Conservation (phyloP, 2,888 invertebrate genomes). For the Leucoma salicis region DNA sequence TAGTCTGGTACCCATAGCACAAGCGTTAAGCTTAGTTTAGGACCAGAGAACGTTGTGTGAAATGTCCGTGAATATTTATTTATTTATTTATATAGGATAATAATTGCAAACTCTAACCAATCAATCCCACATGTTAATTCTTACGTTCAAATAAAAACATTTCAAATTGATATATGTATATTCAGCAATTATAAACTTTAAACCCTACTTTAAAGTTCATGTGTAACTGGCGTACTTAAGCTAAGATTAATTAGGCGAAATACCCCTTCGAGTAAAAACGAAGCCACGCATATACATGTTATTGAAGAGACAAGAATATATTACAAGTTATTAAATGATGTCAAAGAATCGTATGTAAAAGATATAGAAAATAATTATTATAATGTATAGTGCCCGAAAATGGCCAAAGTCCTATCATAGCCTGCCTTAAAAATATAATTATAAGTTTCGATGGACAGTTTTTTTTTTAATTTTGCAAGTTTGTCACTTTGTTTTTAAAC, state of each 20-base stretch:
- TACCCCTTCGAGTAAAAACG: slow-evolving; percentile 37
- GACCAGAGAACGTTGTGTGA: not conserved
- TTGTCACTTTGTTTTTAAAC: no score
- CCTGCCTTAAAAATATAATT: no score
- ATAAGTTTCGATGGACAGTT: no score
- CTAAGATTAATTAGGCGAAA: slow-evolving; percentile 42
- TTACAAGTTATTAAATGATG: not conserved
- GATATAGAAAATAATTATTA: no score
- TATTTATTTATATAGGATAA: not conserved
- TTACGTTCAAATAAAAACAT: slow-evolving; percentile 34
- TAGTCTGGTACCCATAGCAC: no score
- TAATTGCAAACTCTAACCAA: slow-evolving; percentile 6
- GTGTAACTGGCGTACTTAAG: slow-evolving; percentile 39
- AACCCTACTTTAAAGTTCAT: slow-evolving; percentile 30
- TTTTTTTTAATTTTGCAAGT: no score
- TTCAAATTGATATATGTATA: slow-evolving; percentile 42
- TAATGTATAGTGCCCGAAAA: no score
- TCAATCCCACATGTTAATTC: slow-evolving; percentile 11
- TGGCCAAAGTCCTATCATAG: no score
- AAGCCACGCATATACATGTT: slow-evolving; percentile 12
- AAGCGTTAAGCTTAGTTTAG: no score
- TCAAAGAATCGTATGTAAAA: no score
- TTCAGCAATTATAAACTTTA: slow-evolving; percentile 43
- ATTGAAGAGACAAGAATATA: slow-evolving; percentile 19
- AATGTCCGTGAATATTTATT: not conserved